These are phyloP conservation scores for Campylorhamphus procurvoides DNA, from an alignment of 2,113 vertebrate genomes.

Conservation along the genomic window DNA sequence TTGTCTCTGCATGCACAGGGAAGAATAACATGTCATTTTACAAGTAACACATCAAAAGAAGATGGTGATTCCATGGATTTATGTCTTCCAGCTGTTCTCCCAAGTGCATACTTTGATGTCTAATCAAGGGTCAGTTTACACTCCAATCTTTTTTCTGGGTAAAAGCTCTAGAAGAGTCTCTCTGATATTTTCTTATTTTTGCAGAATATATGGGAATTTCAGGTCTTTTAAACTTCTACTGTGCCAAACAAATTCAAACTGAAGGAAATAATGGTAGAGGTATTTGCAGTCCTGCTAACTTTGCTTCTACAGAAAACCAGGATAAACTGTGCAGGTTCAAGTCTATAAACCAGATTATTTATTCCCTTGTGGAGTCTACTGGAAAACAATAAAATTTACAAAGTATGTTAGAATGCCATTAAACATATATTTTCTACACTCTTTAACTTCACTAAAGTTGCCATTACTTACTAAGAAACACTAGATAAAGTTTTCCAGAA, in stretches of 20 bases:
- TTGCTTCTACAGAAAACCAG: background rate
- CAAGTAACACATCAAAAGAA: conserved; percentile 14
- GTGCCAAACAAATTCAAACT: background rate
- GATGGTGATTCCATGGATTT: background rate
- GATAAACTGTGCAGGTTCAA: background rate
- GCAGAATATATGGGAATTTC: conserved; percentile 1
- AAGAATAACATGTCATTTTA: conserved; percentile 1
- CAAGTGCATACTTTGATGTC: conserved; percentile 5
- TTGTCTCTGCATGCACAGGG: background rate
- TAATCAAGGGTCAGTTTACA: conserved; percentile 5
- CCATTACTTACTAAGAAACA: background rate
- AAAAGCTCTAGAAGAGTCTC: background rate
- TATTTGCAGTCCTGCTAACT: background rate
- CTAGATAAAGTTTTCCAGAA: background rate
- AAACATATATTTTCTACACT: background rate
- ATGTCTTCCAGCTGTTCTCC: background rate
- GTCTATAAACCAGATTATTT: background rate
- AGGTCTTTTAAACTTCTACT: background rate
- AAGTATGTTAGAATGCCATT: background rate
- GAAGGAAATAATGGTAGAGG: background rate
- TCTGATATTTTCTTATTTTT: conserved; percentile 16
- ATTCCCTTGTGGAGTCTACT: background rate
- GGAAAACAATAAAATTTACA: background rate
- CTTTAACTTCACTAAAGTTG: background rate
- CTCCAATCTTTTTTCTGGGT: background rate